phyloP scores from a whole-genome alignment of 2,888 invertebrate species.

The Terebella lapidaria region DNA sequence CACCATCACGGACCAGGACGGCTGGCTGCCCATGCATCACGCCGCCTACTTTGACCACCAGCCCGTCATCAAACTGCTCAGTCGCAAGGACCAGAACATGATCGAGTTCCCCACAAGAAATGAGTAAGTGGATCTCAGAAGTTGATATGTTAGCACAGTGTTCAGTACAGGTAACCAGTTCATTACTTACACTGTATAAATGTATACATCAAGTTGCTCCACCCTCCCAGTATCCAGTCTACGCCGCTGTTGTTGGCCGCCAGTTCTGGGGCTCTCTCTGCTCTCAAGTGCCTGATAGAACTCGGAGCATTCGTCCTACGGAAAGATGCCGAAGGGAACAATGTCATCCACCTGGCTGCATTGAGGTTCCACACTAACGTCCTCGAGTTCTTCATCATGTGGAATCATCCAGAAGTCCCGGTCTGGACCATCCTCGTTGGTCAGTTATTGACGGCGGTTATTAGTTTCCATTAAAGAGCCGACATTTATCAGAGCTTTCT shows the following conservation, averaged over 20 bases:
- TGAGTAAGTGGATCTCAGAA: conserved; percentile 43
- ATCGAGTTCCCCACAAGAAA: conserved; percentile 48
- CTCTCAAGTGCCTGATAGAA: conserved; percentile 43
- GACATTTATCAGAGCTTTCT: not conserved
- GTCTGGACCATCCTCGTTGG: conserved; percentile 51
- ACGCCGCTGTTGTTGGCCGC: conserved; percentile 51
- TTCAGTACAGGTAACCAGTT: not conserved
- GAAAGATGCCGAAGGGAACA: conserved; percentile 40
- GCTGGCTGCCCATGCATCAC: conserved; percentile 52
- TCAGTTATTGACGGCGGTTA: no score
- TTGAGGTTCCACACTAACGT: conserved; percentile 50
- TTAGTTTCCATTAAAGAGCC: not conserved
- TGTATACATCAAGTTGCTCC: not conserved
- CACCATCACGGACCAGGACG: conserved; percentile 32
- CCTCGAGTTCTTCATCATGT: conserved; percentile 48
- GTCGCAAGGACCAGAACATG: conserved; percentile 42
- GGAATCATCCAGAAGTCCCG: conserved; percentile 40
- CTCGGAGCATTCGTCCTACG: conserved; percentile 41
- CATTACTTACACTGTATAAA: not conserved
- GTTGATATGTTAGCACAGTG: no score
- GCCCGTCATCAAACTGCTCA: conserved; percentile 42
- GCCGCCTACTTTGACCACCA: conserved; percentile 52
- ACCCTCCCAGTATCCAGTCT: conserved; percentile 32
- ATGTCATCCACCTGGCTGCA: conserved; percentile 48
- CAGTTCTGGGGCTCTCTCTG: conserved; percentile 47